phyloP scores from a whole-genome alignment of 2,797 vertebrate genomes.

The Premnoplex brunnescens region DNA sequence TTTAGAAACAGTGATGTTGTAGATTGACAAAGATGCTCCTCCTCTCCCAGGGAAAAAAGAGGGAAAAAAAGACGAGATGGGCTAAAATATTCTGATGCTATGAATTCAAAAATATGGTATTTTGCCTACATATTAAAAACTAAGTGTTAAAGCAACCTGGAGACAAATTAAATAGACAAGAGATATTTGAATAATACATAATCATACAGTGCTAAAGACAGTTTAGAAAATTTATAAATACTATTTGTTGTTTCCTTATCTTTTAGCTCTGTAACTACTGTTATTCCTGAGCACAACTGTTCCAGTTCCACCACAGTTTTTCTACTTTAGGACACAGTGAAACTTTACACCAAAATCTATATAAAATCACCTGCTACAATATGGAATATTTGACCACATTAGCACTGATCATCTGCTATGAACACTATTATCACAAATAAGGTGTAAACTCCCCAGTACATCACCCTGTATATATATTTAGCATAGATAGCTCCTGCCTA shows the following conservation, averaged over 20 bases:
- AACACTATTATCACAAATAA: neutral
- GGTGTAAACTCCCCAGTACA: fast-evolving
- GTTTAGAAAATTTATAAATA: neutral
- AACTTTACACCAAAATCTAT: slow-evolving; percentile 86
- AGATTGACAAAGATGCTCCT: neutral
- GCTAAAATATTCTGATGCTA: neutral
- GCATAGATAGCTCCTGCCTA: neutral
- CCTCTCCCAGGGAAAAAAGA: neutral
- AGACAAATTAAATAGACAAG: neutral
- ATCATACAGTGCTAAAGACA: neutral
- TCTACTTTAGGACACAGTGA: slow-evolving; percentile 82
- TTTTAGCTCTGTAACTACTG: neutral
- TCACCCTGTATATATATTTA: neutral
- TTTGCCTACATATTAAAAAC: neutral
- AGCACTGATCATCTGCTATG: neutral
- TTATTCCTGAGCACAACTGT: neutral
- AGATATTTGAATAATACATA: neutral
- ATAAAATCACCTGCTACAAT: slow-evolving; percentile 81
- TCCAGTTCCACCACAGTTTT: neutral
- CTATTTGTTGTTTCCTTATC: neutral
- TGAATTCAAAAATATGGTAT: neutral
- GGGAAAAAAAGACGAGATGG: neutral
- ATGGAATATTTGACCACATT: slow-evolving; percentile 73
- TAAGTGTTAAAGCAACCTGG: neutral
- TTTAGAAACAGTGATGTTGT: neutral